Conservation (phyloP, 1,140 invertebrate genomes). For the Neodiprion pinetum region DNA sequence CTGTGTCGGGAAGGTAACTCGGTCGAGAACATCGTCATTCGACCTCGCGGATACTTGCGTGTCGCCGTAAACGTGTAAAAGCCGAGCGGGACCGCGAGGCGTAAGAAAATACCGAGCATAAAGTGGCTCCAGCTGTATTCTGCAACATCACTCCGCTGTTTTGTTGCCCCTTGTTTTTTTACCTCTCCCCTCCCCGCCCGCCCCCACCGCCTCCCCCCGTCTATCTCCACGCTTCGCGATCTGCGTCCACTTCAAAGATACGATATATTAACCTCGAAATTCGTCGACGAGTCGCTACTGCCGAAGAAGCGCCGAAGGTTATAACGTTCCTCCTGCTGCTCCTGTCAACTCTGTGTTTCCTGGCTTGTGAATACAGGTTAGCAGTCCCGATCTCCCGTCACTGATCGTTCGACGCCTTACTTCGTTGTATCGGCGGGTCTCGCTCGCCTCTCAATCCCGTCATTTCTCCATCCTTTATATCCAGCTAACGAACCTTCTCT, state of each 20-base stretch:
- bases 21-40: not conserved
- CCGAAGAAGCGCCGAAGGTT: too few species aligned
- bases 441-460: too few species aligned
- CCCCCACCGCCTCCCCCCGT: not conserved
- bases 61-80: not conserved
- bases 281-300: too few species aligned
- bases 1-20: not conserved
- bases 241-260: not conserved
- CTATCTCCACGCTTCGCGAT: not conserved
- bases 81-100: not conserved
- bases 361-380: too few species aligned
- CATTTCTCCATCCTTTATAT: too few species aligned
- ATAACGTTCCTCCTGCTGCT: too few species aligned
- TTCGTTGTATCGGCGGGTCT: too few species aligned
- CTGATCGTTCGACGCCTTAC: too few species aligned
- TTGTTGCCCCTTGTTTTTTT: not conserved
- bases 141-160: constrained; percentile 1
- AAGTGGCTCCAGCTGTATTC: constrained; percentile 1
- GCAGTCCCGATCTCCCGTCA: too few species aligned
- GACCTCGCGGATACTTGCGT: not conserved
- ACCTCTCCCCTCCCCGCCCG: not conserved
- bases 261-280: not conserved
- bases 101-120: not conserved
- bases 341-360: too few species aligned
- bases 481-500: too few species aligned